These are phyloP conservation scores for Valencia hispanica DNA, from an alignment of 2,797 vertebrate genomes.

Conservation along the genomic window DNA sequence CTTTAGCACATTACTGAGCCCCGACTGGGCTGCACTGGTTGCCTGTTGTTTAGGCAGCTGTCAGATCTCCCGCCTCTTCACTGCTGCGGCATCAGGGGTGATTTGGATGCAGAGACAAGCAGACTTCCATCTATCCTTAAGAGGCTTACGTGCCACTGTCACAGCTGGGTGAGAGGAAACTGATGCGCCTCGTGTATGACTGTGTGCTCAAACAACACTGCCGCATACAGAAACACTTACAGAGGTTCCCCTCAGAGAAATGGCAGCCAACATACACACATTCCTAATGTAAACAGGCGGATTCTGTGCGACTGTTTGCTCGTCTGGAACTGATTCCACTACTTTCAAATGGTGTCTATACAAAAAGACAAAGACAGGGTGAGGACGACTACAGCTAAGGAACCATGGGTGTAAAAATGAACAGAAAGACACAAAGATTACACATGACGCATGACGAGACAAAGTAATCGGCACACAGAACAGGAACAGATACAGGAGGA, in stretches of 20 bases:
- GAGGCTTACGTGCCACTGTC: constrained; percentile 40
- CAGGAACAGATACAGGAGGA: constrained; percentile 62
- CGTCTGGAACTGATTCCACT: constrained; percentile 46
- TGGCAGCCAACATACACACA: constrained; percentile 38
- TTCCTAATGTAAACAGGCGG: constrained; percentile 31
- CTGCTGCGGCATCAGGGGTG: constrained; percentile 49
- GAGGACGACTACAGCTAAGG: constrained; percentile 49
- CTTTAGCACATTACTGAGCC: constrained; percentile 54
- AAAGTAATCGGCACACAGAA: constrained; percentile 62
- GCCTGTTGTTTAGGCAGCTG: constrained; percentile 51
- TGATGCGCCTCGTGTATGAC: constrained; percentile 14
- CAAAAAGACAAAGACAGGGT: constrained; percentile 62
- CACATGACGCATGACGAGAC: constrained; percentile 65
- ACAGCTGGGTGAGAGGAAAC: constrained; percentile 16
- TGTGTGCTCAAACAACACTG: constrained; percentile 19
- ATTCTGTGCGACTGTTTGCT: constrained; percentile 43
- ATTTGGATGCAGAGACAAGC: constrained; percentile 48
- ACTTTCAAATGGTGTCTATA: constrained; percentile 46
- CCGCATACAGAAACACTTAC: constrained; percentile 37
- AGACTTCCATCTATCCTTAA: constrained; percentile 41
- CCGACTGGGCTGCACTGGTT: constrained; percentile 30
- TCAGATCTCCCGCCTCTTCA: constrained; percentile 62
- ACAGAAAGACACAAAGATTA: constrained; percentile 52
- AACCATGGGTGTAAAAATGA: constrained; percentile 35
- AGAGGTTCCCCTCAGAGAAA: constrained; percentile 30